Conservation (phyloP, 2,888 invertebrate species). For the Cheilosia vernalis region DNA sequence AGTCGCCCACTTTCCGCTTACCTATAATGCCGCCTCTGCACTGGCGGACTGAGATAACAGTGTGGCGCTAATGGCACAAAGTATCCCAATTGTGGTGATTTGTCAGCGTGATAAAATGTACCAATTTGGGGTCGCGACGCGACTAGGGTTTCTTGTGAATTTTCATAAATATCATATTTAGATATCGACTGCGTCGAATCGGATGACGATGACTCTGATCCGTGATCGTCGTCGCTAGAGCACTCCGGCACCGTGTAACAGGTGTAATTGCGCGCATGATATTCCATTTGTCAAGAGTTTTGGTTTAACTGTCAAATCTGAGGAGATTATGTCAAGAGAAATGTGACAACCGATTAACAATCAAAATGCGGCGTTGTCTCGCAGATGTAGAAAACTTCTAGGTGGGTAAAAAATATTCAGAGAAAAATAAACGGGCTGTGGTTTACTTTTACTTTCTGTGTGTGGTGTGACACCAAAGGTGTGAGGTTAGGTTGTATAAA, state of each 20-base stretch:
- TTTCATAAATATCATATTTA: conserved; percentile 76
- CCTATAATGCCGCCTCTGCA: conserved; percentile 80
- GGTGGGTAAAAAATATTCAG: conserved; percentile 43
- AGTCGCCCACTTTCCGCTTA: conserved; percentile 73
- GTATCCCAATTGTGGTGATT: conserved; percentile 85
- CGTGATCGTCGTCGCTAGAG: conserved; percentile 77
- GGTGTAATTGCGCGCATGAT: conserved; percentile 79
- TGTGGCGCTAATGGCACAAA: conserved; percentile 85
- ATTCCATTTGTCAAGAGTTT: conserved; percentile 77
- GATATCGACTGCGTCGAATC: conserved; percentile 79
- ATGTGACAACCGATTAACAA: conserved; percentile 29
- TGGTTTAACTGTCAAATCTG: conserved; percentile 34
- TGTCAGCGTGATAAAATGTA: conserved; percentile 78
- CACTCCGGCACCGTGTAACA: conserved; percentile 82
- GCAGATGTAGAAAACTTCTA: conserved; percentile 47
- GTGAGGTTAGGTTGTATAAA: conserved; percentile 30
- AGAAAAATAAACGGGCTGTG: background rate
- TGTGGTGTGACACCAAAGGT: conserved; percentile 16
- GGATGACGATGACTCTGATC: conserved; percentile 76
- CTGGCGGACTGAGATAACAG: conserved; percentile 83
- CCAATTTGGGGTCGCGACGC: conserved; percentile 78
- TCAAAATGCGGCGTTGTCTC: conserved; percentile 2
- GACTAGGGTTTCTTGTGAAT: conserved; percentile 78
- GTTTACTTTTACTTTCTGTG: conserved; percentile 40
- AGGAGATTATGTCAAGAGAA: conserved; percentile 47